A percentile compares a stretch with the other conserved stretches of the same genome.
Conservation (phyloP, 2,113 vertebrate species). For the Spea bombifrons region DNA sequence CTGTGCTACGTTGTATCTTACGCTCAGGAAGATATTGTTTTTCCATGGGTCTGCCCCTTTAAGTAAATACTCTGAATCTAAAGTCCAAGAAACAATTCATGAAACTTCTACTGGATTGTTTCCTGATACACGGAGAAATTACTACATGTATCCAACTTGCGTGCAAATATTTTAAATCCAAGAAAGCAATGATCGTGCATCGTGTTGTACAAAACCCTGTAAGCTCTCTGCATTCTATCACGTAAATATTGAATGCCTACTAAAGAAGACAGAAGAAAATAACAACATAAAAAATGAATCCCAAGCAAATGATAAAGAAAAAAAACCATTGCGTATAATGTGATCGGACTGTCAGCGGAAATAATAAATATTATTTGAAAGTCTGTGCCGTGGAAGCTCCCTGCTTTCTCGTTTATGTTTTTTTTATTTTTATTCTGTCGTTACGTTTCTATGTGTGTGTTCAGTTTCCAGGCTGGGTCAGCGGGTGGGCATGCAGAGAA, state of each 20-base stretch:
- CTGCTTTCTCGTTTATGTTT: conserved; percentile 32
- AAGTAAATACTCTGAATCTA: no score
- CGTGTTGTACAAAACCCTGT: conserved; percentile 55
- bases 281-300: conserved; percentile 68
- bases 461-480: conserved; percentile 63
- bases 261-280: conserved; percentile 62
- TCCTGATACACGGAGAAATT: no score
- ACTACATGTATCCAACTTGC: no score
- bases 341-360: conserved; percentile 60
- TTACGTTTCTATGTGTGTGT: conserved; percentile 57
- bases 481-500: conserved; percentile 61
- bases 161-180: no score
- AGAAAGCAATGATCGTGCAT: not conserved
- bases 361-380: conserved; percentile 55
- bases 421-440: conserved; percentile 30
- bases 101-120: no score
- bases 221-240: conserved; percentile 63
- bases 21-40: no score
- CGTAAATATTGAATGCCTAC: conserved; percentile 61
- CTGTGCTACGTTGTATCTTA: no score
- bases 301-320: conserved; percentile 41
- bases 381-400: conserved; percentile 22
- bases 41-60: no score
- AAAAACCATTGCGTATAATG: conserved; percentile 55
- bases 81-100: no score